phyloP scores from a whole-genome alignment of 2,113 vertebrate genomes.

The Gnathonemus longibarbis region DNA sequence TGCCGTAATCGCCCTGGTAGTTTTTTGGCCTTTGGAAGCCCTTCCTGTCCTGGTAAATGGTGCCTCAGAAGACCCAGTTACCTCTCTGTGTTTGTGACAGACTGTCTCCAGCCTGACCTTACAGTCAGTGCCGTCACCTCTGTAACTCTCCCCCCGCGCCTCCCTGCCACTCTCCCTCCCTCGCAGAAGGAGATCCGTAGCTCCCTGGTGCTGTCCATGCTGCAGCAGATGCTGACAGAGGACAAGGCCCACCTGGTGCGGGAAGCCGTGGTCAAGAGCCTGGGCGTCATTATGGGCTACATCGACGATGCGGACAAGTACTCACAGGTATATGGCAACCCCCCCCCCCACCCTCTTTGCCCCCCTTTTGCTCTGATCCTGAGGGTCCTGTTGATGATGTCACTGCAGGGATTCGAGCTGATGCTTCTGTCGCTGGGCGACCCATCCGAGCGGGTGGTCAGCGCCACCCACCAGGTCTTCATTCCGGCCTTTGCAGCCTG shows the following conservation, averaged over 20 bases:
- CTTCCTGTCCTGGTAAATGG: background rate
- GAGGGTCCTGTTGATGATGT: background rate
- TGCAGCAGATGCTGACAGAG: slow-evolving; percentile 96
- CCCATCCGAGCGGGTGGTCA: slow-evolving; percentile 88
- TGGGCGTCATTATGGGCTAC: slow-evolving; percentile 94
- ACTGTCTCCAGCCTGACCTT: background rate
- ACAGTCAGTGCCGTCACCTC: background rate
- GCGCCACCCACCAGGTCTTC: slow-evolving; percentile 93
- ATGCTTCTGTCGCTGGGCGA: slow-evolving; percentile 86
- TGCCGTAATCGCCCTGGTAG: background rate
- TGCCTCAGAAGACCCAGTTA: background rate
- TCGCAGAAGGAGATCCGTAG: slow-evolving; percentile 95
- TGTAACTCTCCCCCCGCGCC: background rate
- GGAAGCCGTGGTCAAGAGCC: slow-evolving; percentile 97
- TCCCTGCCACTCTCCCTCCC: background rate
- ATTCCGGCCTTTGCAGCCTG: slow-evolving; percentile 95
- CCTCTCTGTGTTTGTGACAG: background rate
- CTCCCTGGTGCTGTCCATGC: slow-evolving; percentile 93
- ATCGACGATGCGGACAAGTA: slow-evolving; percentile 97
- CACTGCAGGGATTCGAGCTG: slow-evolving; percentile 84
- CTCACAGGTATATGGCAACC: slow-evolving; percentile 66
- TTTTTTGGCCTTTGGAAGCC: background rate
- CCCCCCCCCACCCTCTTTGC: background rate
- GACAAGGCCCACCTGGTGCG: slow-evolving; percentile 97
- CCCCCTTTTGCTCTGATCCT: background rate